Evolutionary conservation across 2,888 invertebrate species (phyloP), one percentile per base, ranked within the genome.

Genomic region (Eupithecia centaureata): DNA sequence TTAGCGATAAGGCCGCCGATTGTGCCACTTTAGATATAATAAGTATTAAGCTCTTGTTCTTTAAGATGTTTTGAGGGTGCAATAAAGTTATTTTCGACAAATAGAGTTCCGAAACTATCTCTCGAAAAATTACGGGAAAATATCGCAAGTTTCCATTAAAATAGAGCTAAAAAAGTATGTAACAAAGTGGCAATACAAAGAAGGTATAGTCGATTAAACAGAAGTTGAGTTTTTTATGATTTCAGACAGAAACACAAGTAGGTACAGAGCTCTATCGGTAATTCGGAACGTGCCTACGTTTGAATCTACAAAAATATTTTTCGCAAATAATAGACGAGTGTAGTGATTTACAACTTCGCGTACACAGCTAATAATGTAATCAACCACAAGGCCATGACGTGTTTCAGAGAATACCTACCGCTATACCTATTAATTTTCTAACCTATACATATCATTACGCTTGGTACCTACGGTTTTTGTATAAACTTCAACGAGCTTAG

Each of bases 361-460:
- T 59, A 59, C 27, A 76, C 73, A 76, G 73, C 77, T 80, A 79
- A 80, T 82, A 80, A 79, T 80, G 77, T 79, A 79, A 84, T 80
- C 78, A 71, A 78, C 81, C 73, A 76, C 86, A 88, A 89, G 88
- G 87, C 81, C 85, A 75, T 81, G 79, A 84, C 83, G 82, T 80
- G 75, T 78, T 82, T 82, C 79, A 77, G 73, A 75, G 79, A 80
- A 76, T 76, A 75, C 73, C 71, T 74, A 61, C 59, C 38, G 27
- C 27, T 12, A 12, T 51, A 62, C 61, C 32, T 57, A 47, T 56
- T 32, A 38, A n/a, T 47, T 47, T 47, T 47, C 42, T 22, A 12
- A 47, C 22, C 22, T 22, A 42, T 47, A 12, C 32, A 7, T 0
- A 32, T 12, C 18, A 42, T 42, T 42, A 42, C 42, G 18, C 18